phyloP scores from a whole-genome alignment of 2,113 vertebrate species.

The Petroica traversi region DNA sequence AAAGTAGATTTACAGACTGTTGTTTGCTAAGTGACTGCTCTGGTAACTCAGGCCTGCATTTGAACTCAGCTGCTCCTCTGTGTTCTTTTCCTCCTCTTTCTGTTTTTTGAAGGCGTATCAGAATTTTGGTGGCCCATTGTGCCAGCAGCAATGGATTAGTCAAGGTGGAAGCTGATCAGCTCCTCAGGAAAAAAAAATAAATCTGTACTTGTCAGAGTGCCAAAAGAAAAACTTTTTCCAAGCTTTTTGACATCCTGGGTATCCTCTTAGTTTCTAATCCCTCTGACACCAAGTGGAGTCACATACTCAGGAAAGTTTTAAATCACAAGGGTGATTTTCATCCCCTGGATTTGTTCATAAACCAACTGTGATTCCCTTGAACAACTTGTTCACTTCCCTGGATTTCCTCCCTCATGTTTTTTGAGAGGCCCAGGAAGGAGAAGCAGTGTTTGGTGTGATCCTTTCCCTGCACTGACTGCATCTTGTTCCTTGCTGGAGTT shows the following conservation, averaged over 20 bases:
- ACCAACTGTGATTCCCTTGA: neutral
- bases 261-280: neutral
- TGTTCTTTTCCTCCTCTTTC: neutral
- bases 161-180: neutral
- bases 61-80: neutral
- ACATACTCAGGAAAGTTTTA: neutral
- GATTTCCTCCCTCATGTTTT: neutral
- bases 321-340: neutral
- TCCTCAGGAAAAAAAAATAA: neutral
- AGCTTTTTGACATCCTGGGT: neutral
- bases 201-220: neutral
- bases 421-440: neutral
- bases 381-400: neutral
- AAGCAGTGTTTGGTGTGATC: neutral
- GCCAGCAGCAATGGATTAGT: neutral
- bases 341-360: neutral
- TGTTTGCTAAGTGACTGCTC: neutral
- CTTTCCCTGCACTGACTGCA: neutral
- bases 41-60: neutral
- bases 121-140: neutral
- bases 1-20: neutral
- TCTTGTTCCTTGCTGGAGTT: neutral
- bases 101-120: neutral
- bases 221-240: neutral
- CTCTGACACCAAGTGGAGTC: neutral